Evolutionary conservation across 2,797 vertebrate genomes (phyloP).

Genomic region (Microctenopoma steveboyesi): DNA sequence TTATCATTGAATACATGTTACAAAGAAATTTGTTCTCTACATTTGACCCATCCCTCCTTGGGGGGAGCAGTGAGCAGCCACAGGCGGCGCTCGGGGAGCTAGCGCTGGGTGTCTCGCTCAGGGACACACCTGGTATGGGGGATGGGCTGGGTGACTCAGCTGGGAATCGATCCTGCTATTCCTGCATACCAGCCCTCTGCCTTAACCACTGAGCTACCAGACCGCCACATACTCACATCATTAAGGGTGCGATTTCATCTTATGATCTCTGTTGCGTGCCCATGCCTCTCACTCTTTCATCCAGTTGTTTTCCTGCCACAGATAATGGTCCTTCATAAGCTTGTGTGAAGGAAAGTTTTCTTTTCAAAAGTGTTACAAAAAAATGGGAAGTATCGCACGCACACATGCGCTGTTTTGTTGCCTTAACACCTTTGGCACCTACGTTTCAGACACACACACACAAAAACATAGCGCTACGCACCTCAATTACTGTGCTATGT

Average conservation of each 20-base stretch:
- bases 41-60: too few relatives aligned
- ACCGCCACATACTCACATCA: conserved; percentile 30
- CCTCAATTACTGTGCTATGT: conserved; percentile 77
- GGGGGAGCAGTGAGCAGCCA: too few relatives aligned
- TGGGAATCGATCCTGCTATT: too few relatives aligned
- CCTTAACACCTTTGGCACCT: conserved; percentile 41
- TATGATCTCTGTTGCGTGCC: conserved; percentile 49
- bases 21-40: too few relatives aligned
- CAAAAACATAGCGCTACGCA: conserved; percentile 10
- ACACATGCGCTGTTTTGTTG: conserved; percentile 39
- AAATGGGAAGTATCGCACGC: background rate
- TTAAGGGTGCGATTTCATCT: conserved; percentile 57
- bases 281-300: conserved; percentile 34
- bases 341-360: conserved; percentile 13
- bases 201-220: too few relatives aligned
- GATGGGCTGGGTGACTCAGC: too few relatives aligned
- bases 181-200: too few relatives aligned
- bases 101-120: too few relatives aligned
- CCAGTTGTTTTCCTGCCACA: conserved; percentile 10
- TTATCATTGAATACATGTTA: too few relatives aligned
- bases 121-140: too few relatives aligned
- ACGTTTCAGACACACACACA: conserved; percentile 19
- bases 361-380: conserved; percentile 25
- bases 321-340: conserved; percentile 30
- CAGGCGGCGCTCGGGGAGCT: too few relatives aligned